These are phyloP conservation scores for Tuberolachnus salignus DNA, from an alignment of 2,888 invertebrate genomes.

Conservation along the genomic window DNA sequence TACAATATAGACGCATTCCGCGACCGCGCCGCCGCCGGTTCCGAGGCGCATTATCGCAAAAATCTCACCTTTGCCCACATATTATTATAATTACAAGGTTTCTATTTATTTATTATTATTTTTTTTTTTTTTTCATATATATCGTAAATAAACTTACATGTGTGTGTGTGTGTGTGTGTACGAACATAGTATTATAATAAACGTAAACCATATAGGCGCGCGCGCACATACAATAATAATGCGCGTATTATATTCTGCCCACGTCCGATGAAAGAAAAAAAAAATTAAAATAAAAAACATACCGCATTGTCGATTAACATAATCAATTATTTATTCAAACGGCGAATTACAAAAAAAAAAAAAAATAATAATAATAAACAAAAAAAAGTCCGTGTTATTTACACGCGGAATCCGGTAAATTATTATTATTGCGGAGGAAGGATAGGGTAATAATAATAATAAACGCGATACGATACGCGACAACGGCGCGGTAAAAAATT, in stretches of 20 bases:
- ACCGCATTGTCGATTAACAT: conserved; percentile 25
- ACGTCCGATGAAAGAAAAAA: conserved; percentile 13
- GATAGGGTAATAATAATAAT: too few relatives aligned
- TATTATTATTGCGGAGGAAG: conserved; percentile 12
- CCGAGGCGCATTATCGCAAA: neutral
- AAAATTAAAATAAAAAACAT: too few relatives aligned
- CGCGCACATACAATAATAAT: neutral
- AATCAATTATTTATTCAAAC: conserved; percentile 43
- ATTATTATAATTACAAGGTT: conserved; percentile 22
- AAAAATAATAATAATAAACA: too few relatives aligned
- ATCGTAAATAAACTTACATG: too few relatives aligned
- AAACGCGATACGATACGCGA: too few relatives aligned
- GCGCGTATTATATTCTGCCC: conserved; percentile 30
- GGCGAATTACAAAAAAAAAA: conserved; percentile 9
- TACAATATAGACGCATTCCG: neutral
- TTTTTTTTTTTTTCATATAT: neutral
- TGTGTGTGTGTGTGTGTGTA: too few relatives aligned
- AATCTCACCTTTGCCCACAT: conserved; percentile 23
- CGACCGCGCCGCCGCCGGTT: neutral
- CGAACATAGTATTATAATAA: too few relatives aligned
- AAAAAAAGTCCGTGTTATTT: conserved; percentile 2
- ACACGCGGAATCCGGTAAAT: conserved; percentile 35
- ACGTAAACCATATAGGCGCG: too few relatives aligned
- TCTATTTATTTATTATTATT: neutral
- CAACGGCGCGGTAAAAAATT: too few relatives aligned